A percentile compares a stretch with the other conserved stretches of the same genome.
phyloP scores from a whole-genome alignment of 2,113 vertebrate genomes.

The Serinus canaria region DNA sequence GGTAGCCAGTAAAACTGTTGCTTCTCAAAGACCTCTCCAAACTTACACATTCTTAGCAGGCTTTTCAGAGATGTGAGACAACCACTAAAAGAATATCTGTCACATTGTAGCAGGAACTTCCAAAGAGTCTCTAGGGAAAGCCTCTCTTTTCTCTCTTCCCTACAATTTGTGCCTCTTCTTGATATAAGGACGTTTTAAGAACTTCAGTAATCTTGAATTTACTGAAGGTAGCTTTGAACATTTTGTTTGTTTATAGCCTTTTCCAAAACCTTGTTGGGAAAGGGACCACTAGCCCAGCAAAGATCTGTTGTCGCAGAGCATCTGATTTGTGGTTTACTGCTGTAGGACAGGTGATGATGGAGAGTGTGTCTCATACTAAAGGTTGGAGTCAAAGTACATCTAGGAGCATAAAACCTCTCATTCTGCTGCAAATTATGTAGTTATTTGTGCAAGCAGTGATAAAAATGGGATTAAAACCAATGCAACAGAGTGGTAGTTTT shows the following conservation, averaged over 20 bases:
- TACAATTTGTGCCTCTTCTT: background rate
- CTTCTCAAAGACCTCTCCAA: background rate
- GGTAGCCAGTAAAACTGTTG: background rate
- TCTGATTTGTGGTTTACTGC: background rate
- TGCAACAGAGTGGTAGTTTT: rapidly evolving
- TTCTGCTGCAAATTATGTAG: background rate
- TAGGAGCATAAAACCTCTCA: background rate
- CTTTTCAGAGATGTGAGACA: background rate
- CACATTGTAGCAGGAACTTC: background rate
- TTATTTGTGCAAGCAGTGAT: background rate
- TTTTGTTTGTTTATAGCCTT: background rate
- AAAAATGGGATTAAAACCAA: background rate
- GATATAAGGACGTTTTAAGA: background rate
- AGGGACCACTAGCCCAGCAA: background rate
- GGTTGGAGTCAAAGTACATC: background rate
- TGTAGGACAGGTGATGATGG: background rate
- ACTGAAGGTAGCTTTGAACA: background rate
- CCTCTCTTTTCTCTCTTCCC: background rate
- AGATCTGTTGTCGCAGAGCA: background rate
- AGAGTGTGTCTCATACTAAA: background rate
- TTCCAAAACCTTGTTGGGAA: background rate
- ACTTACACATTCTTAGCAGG: background rate
- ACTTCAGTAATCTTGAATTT: background rate
- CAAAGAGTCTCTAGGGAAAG: background rate
- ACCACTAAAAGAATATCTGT: background rate